Evolutionary conservation across 2,797 vertebrate species (phyloP), one percentile per base, ranked within the genome.

Genomic region (Oryzias dopingdopingensis): DNA sequence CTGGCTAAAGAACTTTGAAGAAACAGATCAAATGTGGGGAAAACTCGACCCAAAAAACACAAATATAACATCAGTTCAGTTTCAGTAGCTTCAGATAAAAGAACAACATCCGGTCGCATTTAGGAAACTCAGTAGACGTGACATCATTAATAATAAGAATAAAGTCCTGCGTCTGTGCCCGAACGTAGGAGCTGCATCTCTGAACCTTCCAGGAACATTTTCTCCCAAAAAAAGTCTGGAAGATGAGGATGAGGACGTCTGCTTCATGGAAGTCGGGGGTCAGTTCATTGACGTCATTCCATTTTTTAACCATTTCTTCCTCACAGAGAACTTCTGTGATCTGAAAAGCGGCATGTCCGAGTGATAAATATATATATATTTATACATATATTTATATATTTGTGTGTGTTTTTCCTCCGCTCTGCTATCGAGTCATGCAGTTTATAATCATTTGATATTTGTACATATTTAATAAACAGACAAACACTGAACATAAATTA

Each of bases 401-500:
- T 64, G 5, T 53, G 41, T 12, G 47, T 46, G 47, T 48, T 63
- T 80, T 72, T 60, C 72, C 78, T 82, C 79, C 76, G 67, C 75
- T 77, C 78, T 23, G 76, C 67, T 87, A 78, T 77, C 73, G 70
- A 81, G 63, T 84, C 89, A 90, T 92, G 92, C 90, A 85, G 86
- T 86, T 84, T 83, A 88, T 89, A 82, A 82, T 86, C 67, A 83
- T 88, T 81, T 80, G 85, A 77, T 86, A 84, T 37, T 80, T 83
- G 86, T 88, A 90, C 86, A 87, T 74, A 78, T 81, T 76, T 88
- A 77, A 83, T 89, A 80, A 89, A 91, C 89, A 87, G 87, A 91
- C 91, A 90, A 91, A 89, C 89, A 92, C 85, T 81, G 80, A 77
- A 90, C 87, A 82, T 88, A 89, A 90, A 86, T 87, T 84, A 81